phyloP scores from a whole-genome alignment of 1,140 invertebrate species.

The Archivesica marissinica region DNA sequence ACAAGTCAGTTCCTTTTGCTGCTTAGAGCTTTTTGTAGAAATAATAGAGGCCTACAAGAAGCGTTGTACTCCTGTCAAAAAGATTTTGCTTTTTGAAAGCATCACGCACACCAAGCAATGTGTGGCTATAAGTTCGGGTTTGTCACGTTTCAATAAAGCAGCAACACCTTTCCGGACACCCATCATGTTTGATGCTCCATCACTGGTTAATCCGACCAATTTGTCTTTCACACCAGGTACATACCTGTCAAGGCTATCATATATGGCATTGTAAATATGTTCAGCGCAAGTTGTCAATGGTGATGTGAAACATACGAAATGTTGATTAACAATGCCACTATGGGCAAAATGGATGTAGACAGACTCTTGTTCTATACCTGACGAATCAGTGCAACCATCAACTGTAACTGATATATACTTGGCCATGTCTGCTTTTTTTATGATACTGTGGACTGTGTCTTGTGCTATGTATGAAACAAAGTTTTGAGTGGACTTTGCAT shows the following conservation, averaged over 20 bases:
- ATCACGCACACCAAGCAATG: conserved; percentile 23
- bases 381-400: conserved; percentile 35
- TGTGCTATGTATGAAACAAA: conserved; percentile 36
- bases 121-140: neutral
- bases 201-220: conserved; percentile 13
- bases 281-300: conserved; percentile 3
- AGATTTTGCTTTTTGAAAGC: conserved; percentile 1
- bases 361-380: conserved; percentile 29
- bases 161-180: conserved; percentile 17
- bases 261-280: neutral
- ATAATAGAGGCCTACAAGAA: conserved; percentile 42
- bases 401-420: conserved; percentile 37
- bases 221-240: neutral
- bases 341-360: conserved; percentile 12
- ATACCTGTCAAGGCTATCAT: neutral
- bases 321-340: neutral
- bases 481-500: conserved; percentile 2
- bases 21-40: conserved; percentile 19
- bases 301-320: conserved; percentile 10
- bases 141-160: neutral
- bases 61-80: conserved; percentile 22
- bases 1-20: neutral
- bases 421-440: neutral
- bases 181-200: conserved; percentile 30
- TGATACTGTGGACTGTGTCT: neutral